Evolutionary conservation across 2,797 vertebrate species (phyloP).

Genomic region (Percopsis omiscomaycus): DNA sequence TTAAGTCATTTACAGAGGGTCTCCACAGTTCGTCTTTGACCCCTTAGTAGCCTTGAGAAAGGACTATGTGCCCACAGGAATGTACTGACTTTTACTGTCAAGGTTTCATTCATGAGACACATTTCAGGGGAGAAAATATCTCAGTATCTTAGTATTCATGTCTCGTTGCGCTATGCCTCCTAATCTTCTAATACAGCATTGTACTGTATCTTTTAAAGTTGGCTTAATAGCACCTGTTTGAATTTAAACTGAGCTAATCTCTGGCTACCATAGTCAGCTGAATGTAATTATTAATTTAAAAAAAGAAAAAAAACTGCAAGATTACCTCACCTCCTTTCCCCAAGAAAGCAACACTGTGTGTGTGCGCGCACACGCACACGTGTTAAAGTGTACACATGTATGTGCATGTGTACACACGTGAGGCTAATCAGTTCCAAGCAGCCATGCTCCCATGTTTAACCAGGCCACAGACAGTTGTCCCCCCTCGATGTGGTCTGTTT

Average conservation of each 20-base stretch:
- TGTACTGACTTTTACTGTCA: not conserved
- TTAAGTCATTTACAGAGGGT: constrained; percentile 20
- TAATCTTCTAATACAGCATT: constrained; percentile 9
- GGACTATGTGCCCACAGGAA: constrained; percentile 12
- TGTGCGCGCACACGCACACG: not conserved
- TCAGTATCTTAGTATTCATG: not conserved
- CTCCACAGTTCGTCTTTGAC: constrained; percentile 13
- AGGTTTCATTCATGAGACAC: constrained; percentile 8
- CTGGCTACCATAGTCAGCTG: constrained; percentile 36
- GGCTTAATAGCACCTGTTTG: constrained; percentile 27
- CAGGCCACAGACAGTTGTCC: constrained; percentile 35
- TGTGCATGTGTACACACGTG: constrained; percentile 13
- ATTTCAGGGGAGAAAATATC: too few relatives aligned
- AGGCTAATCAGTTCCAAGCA: constrained; percentile 55
- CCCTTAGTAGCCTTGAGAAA: constrained; percentile 8
- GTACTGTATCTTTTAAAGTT: constrained; percentile 1
- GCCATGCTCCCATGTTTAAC: constrained; percentile 40
- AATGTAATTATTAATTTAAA: constrained; percentile 35
- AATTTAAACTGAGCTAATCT: constrained; percentile 37
- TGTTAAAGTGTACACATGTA: not conserved
- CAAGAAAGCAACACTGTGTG: constrained; percentile 33
- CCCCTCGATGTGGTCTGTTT: constrained; percentile 17
- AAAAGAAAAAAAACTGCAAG: constrained; percentile 46
- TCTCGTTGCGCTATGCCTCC: not conserved
- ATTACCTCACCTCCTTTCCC: constrained; percentile 49